These are phyloP conservation scores for Masticophis lateralis DNA, from an alignment of 2,797 vertebrate genomes.

Conservation along the genomic window DNA sequence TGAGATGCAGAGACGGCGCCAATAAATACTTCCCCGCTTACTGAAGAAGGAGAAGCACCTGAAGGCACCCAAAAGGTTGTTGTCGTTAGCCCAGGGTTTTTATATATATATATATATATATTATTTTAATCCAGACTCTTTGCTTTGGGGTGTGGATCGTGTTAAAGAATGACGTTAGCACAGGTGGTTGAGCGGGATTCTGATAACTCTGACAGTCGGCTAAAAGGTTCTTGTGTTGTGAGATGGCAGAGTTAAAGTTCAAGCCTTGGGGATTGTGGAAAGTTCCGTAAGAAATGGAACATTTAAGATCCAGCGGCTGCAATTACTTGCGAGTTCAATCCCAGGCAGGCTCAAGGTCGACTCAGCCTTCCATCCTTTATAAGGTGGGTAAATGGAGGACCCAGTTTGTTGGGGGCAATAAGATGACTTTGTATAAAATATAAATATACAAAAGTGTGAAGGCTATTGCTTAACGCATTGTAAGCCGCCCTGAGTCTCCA, in stretches of 20 bases:
- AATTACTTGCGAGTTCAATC: too few species aligned
- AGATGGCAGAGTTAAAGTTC: background rate
- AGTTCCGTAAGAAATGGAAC: background rate
- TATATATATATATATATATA: background rate
- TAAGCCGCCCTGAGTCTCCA: too few species aligned
- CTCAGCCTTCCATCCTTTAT: too few species aligned
- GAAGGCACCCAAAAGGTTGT: background rate
- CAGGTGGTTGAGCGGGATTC: background rate
- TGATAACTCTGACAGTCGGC: background rate
- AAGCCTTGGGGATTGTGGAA: background rate
- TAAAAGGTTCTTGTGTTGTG: background rate
- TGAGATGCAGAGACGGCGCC: constrained; percentile 44
- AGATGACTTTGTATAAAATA: too few species aligned
- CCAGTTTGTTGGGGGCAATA: too few species aligned
- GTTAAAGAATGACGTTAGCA: background rate
- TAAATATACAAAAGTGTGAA: too few species aligned
- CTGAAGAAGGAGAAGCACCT: constrained; percentile 1
- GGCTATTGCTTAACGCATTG: too few species aligned
- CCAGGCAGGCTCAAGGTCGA: too few species aligned
- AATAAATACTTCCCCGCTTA: constrained; percentile 48
- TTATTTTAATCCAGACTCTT: background rate
- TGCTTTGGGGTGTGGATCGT: background rate
- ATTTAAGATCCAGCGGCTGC: too few species aligned
- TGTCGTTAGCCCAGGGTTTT: background rate
- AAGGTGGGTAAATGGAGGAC: too few species aligned